A percentile compares a stretch with the other conserved stretches of the same genome.
phyloP scores from a whole-genome alignment of 2,797 vertebrate genomes.

The Borostomias antarcticus region DNA sequence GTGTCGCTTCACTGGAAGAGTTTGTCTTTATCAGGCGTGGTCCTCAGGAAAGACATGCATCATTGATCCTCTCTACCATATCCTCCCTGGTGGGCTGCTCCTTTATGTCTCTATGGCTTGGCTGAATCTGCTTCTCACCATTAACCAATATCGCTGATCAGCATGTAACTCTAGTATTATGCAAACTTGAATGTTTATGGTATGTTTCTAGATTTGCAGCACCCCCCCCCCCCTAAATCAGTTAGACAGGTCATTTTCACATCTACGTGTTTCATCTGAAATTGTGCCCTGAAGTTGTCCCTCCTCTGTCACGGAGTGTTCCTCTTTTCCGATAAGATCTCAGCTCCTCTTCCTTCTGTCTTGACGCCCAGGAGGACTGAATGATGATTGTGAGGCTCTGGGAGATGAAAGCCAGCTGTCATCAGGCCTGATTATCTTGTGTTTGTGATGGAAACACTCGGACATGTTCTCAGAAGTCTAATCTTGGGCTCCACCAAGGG shows the following conservation, averaged over 20 bases:
- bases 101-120: constrained; percentile 24
- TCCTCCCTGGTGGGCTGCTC: too few relatives aligned
- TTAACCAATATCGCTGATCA: too few relatives aligned
- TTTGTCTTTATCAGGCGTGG: constrained; percentile 25
- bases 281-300: too few relatives aligned
- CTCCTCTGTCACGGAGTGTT: background rate
- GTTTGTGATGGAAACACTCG: constrained; percentile 19
- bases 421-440: constrained; percentile 32
- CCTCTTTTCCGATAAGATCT: too few relatives aligned
- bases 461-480: constrained; percentile 10
- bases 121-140: background rate
- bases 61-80: constrained; percentile 30
- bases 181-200: too few relatives aligned
- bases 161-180: too few relatives aligned
- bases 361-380: background rate
- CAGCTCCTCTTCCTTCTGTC: background rate
- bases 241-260: too few relatives aligned
- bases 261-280: too few relatives aligned
- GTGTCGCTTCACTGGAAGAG: background rate
- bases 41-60: constrained; percentile 22
- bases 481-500: constrained; percentile 18
- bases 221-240: too few relatives aligned
- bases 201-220: too few relatives aligned
- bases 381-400: background rate
- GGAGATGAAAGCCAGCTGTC: constrained; percentile 15